phyloP scores from a whole-genome alignment of 1,140 invertebrate genomes.

The Drosophila bifasciata region DNA sequence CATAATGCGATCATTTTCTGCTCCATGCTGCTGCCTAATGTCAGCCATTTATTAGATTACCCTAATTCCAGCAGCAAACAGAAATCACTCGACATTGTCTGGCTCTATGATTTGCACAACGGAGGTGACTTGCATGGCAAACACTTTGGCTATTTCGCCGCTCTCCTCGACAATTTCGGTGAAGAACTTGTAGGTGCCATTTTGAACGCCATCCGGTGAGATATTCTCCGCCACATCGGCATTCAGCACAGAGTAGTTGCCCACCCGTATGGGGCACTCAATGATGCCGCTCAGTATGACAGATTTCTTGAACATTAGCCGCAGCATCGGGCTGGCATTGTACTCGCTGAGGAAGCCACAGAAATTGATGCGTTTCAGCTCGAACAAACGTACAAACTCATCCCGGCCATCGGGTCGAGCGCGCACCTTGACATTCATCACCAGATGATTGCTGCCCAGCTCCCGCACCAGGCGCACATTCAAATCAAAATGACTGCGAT shows the following conservation, averaged over 20 bases:
- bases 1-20: no score
- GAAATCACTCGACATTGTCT: background rate
- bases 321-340: constrained; percentile 27
- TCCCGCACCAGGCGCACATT: constrained; percentile 22
- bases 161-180: constrained; percentile 44
- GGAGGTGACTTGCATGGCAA: constrained; percentile 41
- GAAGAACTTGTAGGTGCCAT: constrained; percentile 57
- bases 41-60: constrained; percentile 19
- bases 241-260: constrained; percentile 36
- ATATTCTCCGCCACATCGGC: constrained; percentile 20
- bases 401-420: constrained; percentile 7
- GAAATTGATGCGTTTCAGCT: constrained; percentile 37
- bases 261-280: constrained; percentile 32
- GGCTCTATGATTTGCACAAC: constrained; percentile 11
- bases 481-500: constrained; percentile 36
- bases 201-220: constrained; percentile 33
- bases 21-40: background rate
- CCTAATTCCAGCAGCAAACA: no score
- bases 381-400: constrained; percentile 23
- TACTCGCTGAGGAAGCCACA: constrained; percentile 44
- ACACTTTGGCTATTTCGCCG: constrained; percentile 43
- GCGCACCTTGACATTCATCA: constrained; percentile 40
- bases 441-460: constrained; percentile 45
- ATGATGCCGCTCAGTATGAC: constrained; percentile 31
- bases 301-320: constrained; percentile 29